Conservation (phyloP, 2,113 vertebrate species). For the Alosa alosa region DNA sequence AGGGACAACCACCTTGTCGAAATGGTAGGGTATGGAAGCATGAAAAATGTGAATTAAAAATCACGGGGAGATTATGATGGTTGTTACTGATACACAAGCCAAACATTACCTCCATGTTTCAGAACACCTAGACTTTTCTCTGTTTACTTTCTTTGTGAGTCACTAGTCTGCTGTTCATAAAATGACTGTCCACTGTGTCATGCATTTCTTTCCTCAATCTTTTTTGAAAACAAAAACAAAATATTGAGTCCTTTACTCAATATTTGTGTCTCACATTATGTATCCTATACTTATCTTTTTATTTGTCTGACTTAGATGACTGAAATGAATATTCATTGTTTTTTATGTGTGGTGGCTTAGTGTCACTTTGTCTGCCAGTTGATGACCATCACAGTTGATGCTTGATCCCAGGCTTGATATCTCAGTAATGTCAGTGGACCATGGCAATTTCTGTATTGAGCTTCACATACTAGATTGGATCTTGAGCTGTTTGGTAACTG, state of each 20-base stretch:
- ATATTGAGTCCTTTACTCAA: background rate
- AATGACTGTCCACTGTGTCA: background rate
- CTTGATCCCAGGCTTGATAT: background rate
- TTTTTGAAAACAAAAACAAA: background rate
- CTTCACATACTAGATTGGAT: background rate
- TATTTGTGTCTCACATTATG: background rate
- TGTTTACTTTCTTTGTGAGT: background rate
- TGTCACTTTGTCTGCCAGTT: background rate
- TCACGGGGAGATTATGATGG: conserved; percentile 28
- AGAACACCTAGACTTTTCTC: background rate
- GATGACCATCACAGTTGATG: background rate
- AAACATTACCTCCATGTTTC: background rate
- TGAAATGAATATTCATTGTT: background rate
- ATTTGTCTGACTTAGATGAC: background rate
- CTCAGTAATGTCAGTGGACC: background rate
- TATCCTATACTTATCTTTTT: background rate
- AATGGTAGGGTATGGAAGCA: conserved; percentile 35
- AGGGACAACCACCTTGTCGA: conserved; percentile 25
- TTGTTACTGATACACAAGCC: background rate
- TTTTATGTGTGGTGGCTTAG: background rate
- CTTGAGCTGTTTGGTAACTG: background rate
- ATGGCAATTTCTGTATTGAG: background rate
- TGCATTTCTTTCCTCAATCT: background rate
- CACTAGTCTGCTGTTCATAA: background rate
- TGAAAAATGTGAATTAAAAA: conserved; percentile 38